Evolutionary conservation across 2,888 invertebrate genomes (phyloP), one percentile per base, ranked within the genome.

Genomic region (Mesorhabditis belari): DNA sequence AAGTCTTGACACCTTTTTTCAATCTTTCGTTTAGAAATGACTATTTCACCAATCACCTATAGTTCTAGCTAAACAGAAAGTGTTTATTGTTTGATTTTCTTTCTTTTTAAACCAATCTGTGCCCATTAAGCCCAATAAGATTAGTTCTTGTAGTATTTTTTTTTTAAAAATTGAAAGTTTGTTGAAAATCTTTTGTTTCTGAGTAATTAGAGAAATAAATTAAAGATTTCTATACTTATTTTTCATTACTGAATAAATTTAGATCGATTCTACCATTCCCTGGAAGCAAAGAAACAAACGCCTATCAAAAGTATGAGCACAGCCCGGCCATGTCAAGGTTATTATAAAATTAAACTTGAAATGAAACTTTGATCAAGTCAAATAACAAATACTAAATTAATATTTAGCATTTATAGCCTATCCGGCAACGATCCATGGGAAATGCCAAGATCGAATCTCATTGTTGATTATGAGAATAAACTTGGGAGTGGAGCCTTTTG

Each of bases 401-500:
- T 17, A 6, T 6, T 17, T 17, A 6, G 17, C 6, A 35, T 6
- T 35, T 35, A n/a, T 35, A 35, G 44, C 2, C n/a, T 35, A 35
- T 35, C 44, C 2, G 44, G 44, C 12, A 69, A 65, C 25, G 71
- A 71, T 60, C 67, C 71, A 0, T 71, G 71, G 71, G 55, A 67
- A 9, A 55, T 71, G 3, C 62, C 63, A 19, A 49, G 71, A 44
- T 61, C 62, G 17, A 64, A 70, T 17, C 63, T 76, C 5, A 66
- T 67, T 23, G 67, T 76, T 27, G 67, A 74, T 58, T 76, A 75
- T 58, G 71, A 71, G 23, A 69, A 70, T 27, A 77, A 77, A 54
- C 69, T 77, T 0, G 77, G 77, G 5, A 66, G 69, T 49, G 77
- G 77, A 19, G 77, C 77, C 3, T 77, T 77, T 58, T 75, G 75